Conservation (phyloP, 2,113 vertebrate genomes). For the Bubalus kerabau region DNA sequence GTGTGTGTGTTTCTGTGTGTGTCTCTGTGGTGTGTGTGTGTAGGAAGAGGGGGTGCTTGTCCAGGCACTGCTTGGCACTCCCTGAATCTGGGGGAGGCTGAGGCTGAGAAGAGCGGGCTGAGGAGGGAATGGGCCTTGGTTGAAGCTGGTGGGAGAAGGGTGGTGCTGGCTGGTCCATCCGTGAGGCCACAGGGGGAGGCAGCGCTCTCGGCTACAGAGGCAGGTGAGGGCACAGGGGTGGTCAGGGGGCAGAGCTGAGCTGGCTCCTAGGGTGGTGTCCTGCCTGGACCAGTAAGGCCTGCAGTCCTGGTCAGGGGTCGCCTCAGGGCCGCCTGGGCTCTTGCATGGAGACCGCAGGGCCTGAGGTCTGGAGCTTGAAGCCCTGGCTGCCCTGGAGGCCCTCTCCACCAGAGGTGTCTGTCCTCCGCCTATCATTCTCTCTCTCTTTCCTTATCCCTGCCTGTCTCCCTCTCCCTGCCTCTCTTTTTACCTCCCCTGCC, state of each 20-base stretch:
- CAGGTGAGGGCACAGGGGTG: not conserved
- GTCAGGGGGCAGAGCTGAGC: not conserved
- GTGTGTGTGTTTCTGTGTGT: too few species aligned
- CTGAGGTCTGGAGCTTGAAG: not conserved
- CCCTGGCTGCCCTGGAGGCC: too few species aligned
- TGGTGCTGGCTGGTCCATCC: not conserved
- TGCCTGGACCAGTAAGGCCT: not conserved
- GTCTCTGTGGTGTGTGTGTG: not conserved
- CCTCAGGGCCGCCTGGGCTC: not conserved
- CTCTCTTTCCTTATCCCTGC: not conserved
- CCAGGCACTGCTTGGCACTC: not conserved
- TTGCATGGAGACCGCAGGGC: not conserved
- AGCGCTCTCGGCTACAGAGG: not conserved
- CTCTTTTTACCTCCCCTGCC: not conserved
- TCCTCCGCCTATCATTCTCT: not conserved
- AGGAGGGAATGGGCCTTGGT: not conserved
- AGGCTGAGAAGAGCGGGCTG: not conserved
- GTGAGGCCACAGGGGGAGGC: not conserved
- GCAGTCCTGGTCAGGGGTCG: too few species aligned
- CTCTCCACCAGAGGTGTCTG: not conserved
- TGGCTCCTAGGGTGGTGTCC: not conserved
- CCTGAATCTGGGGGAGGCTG: not conserved
- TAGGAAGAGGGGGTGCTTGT: not conserved
- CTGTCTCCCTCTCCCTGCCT: not conserved
- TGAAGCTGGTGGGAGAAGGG: not conserved